Conservation (phyloP, 2,888 invertebrate genomes). For the Protodeltote pygarga region DNA sequence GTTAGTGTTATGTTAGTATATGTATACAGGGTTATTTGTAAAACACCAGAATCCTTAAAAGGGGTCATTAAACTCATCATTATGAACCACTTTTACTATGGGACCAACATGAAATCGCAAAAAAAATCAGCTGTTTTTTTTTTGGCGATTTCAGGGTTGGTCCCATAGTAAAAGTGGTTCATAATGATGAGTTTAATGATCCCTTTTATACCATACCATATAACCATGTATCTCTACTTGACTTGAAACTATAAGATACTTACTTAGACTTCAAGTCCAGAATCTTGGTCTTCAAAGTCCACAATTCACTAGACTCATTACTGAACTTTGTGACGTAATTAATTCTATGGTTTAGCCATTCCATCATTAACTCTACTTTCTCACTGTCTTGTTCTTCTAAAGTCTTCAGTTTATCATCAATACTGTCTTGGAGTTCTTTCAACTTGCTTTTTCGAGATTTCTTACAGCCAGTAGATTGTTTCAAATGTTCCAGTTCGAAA, state of each 20-base stretch:
- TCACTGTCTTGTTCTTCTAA: conserved; percentile 76
- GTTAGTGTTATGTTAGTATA: too few relatives aligned
- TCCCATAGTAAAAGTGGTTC: too few relatives aligned
- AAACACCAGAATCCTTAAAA: too few relatives aligned
- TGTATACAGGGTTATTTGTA: too few relatives aligned
- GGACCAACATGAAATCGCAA: too few relatives aligned
- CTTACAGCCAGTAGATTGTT: conserved; percentile 49
- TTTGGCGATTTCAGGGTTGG: not conserved
- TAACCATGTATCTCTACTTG: too few relatives aligned
- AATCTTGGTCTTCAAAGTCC: conserved; percentile 73
- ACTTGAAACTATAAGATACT: conserved; percentile 39
- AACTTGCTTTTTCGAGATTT: conserved; percentile 61
- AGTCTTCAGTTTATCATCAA: conserved; percentile 70
- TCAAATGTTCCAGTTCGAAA: conserved; percentile 66
- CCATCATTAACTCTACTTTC: conserved; percentile 78
- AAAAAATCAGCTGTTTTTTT: too few relatives aligned
- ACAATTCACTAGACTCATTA: conserved; percentile 68
- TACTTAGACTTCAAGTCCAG: conserved; percentile 82
- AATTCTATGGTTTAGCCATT: conserved; percentile 77
- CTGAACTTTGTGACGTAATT: conserved; percentile 68
- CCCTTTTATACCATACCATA: not conserved
- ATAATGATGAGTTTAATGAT: too few relatives aligned
- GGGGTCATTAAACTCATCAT: too few relatives aligned
- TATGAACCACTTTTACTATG: too few relatives aligned
- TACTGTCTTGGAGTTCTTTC: conserved; percentile 66